Base-by-base conservation (phyloP, 2,113 vertebrate species). In the Chionodraco myersi region DNA sequence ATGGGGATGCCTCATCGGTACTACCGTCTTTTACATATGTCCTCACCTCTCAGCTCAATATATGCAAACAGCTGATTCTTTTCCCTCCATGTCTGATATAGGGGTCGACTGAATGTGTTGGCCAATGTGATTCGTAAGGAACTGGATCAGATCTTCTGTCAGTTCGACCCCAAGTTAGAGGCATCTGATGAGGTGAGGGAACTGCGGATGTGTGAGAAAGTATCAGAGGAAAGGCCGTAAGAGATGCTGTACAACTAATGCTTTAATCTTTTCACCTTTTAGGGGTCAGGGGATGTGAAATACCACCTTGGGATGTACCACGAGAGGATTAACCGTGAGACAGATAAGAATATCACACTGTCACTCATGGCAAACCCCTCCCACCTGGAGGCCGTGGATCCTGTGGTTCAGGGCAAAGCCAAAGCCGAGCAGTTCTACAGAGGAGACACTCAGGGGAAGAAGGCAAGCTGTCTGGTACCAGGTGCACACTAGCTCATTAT, bases 1-100 rank as follows among this genome's bases (percentile, higher is more conserved):
- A 97, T 98, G 97, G 97, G 97, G 21, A 98, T 98, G 97, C 97
- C 97, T 2, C 97, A 98, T 95, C 95, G 97, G 97, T 97, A 94
- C 49, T 23, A 94, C 49, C n/a, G n/a, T 41, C 8, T 16, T 51
- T 13, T 23, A 48, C 34, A 48, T 13, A 23, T 41, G 36, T 49
- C 58, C 15, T 78, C 15, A 30, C 16, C n/a, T 56, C 15, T 72
- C 16, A 14, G 5, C 72, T 77, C 14, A 62, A 11, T 84, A 10
- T 61, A 0, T 71, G 23, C 21, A 26, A 10, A 13, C 74, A 58
- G 21, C 2, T 18, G 13, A 67, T 41, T 70, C 5, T 56, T 44
- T 13, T 23, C 12, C 11, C 61, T 60, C 41, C 47, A 11, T 21
- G 0, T 81, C 41, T 68, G 4, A 88, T 41, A 2, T 2, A 98